These are phyloP conservation scores for Ophiothrix spiculata DNA, from an alignment of 35 echinoderm and acorn worm genomes.

Conservation along the genomic window DNA sequence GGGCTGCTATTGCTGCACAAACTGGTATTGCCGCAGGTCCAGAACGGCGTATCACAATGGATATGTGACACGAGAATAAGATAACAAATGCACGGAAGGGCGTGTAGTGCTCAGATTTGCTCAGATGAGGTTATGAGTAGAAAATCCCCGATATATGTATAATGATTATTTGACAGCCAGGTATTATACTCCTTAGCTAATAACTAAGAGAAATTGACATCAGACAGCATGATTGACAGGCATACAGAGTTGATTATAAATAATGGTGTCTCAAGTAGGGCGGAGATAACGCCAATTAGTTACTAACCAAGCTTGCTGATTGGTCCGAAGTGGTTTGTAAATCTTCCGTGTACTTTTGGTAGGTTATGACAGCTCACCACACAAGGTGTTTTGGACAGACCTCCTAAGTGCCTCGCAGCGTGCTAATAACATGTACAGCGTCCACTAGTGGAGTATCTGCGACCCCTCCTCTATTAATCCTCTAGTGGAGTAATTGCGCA, in stretches of 20 bases:
- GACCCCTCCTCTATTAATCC: too few relatives aligned
- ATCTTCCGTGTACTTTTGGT: background rate
- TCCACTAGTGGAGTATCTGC: too few relatives aligned
- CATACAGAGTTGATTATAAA: background rate
- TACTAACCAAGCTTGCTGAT: background rate
- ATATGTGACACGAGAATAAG: background rate
- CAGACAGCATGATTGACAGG: background rate
- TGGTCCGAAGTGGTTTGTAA: background rate
- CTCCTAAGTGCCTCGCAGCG: background rate
- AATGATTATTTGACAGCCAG: slow-evolving; percentile 26
- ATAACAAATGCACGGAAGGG: background rate
- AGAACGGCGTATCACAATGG: too few relatives aligned
- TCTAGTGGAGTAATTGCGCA: too few relatives aligned
- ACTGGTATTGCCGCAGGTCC: too few relatives aligned
- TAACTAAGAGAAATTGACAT: slow-evolving; percentile 1
- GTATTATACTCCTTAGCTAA: slow-evolving; percentile 19
- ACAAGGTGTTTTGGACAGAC: background rate
- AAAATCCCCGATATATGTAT: background rate
- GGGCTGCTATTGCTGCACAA: background rate
- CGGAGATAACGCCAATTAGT: slow-evolving; percentile 11
- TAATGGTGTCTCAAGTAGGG: background rate
- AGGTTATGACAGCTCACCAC: slow-evolving; percentile 1
- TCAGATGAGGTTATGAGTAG: background rate
- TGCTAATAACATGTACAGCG: too few relatives aligned
- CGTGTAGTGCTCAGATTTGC: background rate